Base-by-base conservation (phyloP, 2,113 vertebrate genomes). In the Seriola dumerili region DNA sequence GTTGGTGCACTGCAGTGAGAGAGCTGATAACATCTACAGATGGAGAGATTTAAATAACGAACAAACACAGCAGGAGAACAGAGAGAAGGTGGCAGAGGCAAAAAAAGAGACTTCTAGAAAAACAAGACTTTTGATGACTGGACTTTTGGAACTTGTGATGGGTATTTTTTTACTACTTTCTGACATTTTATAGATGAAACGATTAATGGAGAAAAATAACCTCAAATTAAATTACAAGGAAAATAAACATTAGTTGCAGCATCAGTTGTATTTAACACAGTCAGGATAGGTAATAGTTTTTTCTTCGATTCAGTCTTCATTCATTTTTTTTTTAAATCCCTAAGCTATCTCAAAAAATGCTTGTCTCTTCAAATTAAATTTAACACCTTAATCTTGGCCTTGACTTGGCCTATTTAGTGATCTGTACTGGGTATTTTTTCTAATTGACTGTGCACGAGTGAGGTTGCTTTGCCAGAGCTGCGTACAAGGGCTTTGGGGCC, bases 1-100 rank as follows among this genome's bases (percentile, higher is more conserved):
- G 59, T 58, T 77, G 66, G 65, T 59, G 34, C 17, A 70, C 10
- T 32, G 55, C 38, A 42, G 63, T 12, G 8, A 4, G 42, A 57
- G 48, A 25, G 67, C 48, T 69, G 79, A 73, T 80, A 78, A 55
- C 69, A 83, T 67, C 38, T 46, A 52, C 68, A 83, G 63, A 80
- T 78, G 66, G 66, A 76, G 17, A 64, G 72, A 64, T 80, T 80
- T 84, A 36, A 48, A 7, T 2, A 50, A 16, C 21, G 23, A 70
- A 58, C 52, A 84, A 64, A 75, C 64, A 66, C 63, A 44, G 5
- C 16, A 9, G 64, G 29, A 61, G 42, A 69, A 44, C n/a, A 7
- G 3, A 46, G 19, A 61, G 23, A 61, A 50, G 55, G 69, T 34
- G 38, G 17, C 16, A 57, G 10, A 16, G 61, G 14, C 40, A 10